Conservation (phyloP, 2,113 vertebrate species). For the Corydoras sp. region DNA sequence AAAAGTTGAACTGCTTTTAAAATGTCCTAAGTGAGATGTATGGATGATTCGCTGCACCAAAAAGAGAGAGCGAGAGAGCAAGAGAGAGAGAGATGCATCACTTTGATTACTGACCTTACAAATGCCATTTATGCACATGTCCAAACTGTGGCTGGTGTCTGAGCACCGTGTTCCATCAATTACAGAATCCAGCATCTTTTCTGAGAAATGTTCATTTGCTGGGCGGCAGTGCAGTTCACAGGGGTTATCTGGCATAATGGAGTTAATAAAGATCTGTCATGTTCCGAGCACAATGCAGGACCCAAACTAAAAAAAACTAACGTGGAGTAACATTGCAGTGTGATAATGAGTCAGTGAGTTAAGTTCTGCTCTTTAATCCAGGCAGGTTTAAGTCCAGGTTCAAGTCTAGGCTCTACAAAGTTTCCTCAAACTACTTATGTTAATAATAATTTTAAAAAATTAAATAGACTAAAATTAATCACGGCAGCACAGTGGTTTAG, state of each 20-base stretch:
- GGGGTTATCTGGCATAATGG: slow-evolving; percentile 68
- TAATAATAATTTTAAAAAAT: no score
- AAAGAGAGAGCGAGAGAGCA: no score
- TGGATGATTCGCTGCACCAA: no score
- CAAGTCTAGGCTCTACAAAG: no score
- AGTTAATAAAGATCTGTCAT: background rate
- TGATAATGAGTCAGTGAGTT: background rate
- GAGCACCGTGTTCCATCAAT: slow-evolving; percentile 83
- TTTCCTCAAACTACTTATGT: no score
- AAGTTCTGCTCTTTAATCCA: background rate
- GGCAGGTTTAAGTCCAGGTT: no score
- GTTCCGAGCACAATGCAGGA: background rate
- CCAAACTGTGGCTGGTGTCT: slow-evolving; percentile 67
- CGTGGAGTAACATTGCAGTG: background rate
- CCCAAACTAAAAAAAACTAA: background rate
- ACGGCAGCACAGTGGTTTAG: no score
- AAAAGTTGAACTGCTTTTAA: no score
- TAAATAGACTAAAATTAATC: no score
- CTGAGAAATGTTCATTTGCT: slow-evolving; percentile 70
- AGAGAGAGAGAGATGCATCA: background rate
- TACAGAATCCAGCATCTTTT: slow-evolving; percentile 83
- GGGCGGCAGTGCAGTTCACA: slow-evolving; percentile 94
- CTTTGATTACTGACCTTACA: slow-evolving; percentile 76
- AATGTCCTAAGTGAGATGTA: no score
- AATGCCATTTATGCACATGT: slow-evolving; percentile 90